Percentiles rank a stretch among this genome's conserved stretches.
Conservation (phyloP, 2,888 invertebrate genomes). For the Caenorhabditis sulstoni region DNA sequence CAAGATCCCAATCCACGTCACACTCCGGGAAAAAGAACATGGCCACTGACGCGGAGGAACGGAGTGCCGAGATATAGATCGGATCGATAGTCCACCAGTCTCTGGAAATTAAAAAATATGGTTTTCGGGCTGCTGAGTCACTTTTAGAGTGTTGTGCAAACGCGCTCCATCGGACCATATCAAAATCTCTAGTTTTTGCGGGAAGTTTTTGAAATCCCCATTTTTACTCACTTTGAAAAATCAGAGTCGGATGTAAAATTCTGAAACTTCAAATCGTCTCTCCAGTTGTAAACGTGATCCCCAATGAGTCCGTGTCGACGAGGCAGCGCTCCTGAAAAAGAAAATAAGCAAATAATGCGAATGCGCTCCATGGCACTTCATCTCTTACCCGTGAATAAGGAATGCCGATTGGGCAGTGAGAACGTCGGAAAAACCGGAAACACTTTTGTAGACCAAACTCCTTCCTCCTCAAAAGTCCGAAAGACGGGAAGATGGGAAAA, state of each 20-base stretch:
- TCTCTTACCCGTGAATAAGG: conserved; percentile 67
- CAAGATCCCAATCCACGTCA: conserved; percentile 61
- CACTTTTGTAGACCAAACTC: conserved; percentile 67
- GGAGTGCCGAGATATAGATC: conserved; percentile 64
- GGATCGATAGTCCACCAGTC: conserved; percentile 71
- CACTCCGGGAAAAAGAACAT: conserved; percentile 73
- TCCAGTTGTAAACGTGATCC: conserved; percentile 64
- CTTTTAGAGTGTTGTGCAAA: too few relatives aligned
- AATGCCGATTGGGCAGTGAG: conserved; percentile 68
- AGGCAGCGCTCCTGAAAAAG: conserved; percentile 57
- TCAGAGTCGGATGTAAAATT: conserved; percentile 64
- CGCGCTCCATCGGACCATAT: too few relatives aligned
- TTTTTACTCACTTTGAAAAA: conserved; percentile 32
- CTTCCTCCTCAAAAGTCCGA: conserved; percentile 67
- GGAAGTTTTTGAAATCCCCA: too few relatives aligned
- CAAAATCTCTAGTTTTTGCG: too few relatives aligned
- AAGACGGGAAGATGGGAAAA: conserved; percentile 65
- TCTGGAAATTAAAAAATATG: conserved; percentile 10
- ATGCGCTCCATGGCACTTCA: too few relatives aligned
- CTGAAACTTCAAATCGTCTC: conserved; percentile 62
- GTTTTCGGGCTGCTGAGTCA: not conserved
- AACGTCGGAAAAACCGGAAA: conserved; percentile 70
- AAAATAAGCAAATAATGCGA: not conserved
- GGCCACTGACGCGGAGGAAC: conserved; percentile 63
- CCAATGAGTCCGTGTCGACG: conserved; percentile 68